These are phyloP conservation scores for Turritopsis dohrnii DNA, from an alignment of 30 jellyfish, hydroid and myxozoan genomes.

Conservation along the genomic window DNA sequence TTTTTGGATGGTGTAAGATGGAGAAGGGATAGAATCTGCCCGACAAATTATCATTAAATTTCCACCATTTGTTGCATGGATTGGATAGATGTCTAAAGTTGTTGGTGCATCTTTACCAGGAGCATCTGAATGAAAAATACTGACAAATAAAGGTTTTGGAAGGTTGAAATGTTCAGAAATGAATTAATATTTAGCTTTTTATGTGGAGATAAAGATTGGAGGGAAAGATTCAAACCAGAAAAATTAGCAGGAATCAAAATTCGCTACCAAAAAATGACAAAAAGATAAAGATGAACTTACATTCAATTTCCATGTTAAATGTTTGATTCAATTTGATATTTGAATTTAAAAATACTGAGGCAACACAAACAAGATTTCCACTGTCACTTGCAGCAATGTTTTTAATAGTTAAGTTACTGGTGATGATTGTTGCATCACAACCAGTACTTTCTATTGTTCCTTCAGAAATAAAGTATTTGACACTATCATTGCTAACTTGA, in stretches of 20 bases:
- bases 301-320: not conserved
- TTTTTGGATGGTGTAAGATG: not conserved
- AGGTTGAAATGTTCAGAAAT: too few relatives aligned
- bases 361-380: constrained; percentile 1
- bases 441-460: not conserved
- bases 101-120: not conserved
- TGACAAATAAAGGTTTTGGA: not conserved
- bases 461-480: not conserved
- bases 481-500: not conserved
- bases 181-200: too few relatives aligned
- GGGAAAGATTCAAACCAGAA: too few relatives aligned
- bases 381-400: not conserved
- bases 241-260: too few relatives aligned
- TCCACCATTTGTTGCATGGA: not conserved
- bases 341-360: not conserved
- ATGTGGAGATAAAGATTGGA: too few relatives aligned
- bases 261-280: too few relatives aligned
- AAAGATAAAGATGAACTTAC: not conserved
- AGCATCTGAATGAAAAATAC: not conserved
- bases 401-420: not conserved
- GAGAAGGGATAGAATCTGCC: not conserved
- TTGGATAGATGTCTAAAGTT: not conserved
- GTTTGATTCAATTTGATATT: not conserved
- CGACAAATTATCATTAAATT: not conserved
- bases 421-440: not conserved